Conservation (phyloP, 2,113 vertebrate genomes). For the Apaloderma vittatum region DNA sequence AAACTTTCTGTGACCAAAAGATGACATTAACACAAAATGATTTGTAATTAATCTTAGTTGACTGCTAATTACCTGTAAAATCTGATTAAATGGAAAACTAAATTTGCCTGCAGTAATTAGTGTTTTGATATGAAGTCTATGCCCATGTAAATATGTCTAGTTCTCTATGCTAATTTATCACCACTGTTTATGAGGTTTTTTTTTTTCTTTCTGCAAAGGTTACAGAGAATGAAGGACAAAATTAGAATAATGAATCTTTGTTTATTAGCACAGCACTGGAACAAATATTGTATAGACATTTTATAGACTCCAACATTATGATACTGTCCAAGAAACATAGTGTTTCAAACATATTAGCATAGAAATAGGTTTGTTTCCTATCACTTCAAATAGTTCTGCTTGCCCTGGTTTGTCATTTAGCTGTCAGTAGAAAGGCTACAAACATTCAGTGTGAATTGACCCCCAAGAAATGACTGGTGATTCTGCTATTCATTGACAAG, state of each 20-base stretch:
- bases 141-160: slow-evolving; percentile 71
- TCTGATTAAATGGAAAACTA: slow-evolving; percentile 81
- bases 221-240: slow-evolving; percentile 63
- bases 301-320: not conserved
- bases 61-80: slow-evolving; percentile 82
- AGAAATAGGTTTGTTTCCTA: slow-evolving; percentile 41
- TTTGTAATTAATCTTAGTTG: slow-evolving; percentile 79
- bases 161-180: slow-evolving; percentile 53
- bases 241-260: slow-evolving; percentile 58
- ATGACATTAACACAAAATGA: slow-evolving; percentile 74
- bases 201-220: slow-evolving; percentile 53
- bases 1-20: slow-evolving; percentile 77
- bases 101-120: slow-evolving; percentile 78
- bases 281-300: slow-evolving; percentile 47
- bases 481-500: slow-evolving; percentile 21
- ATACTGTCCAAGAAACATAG: not conserved
- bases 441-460: slow-evolving; percentile 25
- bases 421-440: slow-evolving; percentile 45
- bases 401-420: slow-evolving; percentile 28
- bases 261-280: slow-evolving; percentile 13
- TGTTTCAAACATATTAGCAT: slow-evolving; percentile 43
- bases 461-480: slow-evolving; percentile 1
- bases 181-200: slow-evolving; percentile 60
- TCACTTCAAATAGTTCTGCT: slow-evolving; percentile 36
- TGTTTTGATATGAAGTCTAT: slow-evolving; percentile 63